phyloP scores from a whole-genome alignment of 2,888 invertebrate species.

The Drosophila leonis region DNA sequence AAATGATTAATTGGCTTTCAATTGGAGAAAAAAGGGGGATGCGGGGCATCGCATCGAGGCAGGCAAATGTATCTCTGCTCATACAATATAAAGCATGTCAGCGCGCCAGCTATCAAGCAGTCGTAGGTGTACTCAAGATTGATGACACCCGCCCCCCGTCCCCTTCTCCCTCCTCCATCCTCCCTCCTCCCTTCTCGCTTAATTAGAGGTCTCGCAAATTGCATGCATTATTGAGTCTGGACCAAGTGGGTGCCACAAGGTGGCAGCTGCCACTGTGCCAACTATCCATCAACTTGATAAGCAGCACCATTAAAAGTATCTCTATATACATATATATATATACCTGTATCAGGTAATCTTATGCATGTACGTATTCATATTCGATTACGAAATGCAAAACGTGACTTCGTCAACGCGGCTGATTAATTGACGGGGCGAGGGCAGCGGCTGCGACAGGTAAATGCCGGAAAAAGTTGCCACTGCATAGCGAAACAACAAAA shows the following conservation, averaged over 20 bases:
- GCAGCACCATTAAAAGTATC: slow-evolving; percentile 66
- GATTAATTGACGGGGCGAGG: slow-evolving; percentile 62
- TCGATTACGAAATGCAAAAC: slow-evolving; percentile 70
- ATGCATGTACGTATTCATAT: slow-evolving; percentile 29
- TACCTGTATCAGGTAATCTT: slow-evolving; percentile 26
- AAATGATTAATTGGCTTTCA: slow-evolving; percentile 73
- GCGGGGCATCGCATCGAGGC: neutral
- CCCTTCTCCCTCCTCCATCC: neutral
- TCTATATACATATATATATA: neutral
- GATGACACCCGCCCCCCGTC: slow-evolving; percentile 41
- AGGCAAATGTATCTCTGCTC: slow-evolving; percentile 19
- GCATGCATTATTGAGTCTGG: slow-evolving; percentile 59
- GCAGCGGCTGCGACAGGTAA: slow-evolving; percentile 1
- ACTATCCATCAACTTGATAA: slow-evolving; percentile 76
- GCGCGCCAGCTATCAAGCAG: slow-evolving; percentile 18
- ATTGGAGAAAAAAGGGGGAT: slow-evolving; percentile 37
- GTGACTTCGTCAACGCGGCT: slow-evolving; percentile 67
- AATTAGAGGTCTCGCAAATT: slow-evolving; percentile 72
- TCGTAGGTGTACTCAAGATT: slow-evolving; percentile 62
- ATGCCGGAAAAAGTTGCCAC: slow-evolving; percentile 49
- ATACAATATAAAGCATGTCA: slow-evolving; percentile 31
- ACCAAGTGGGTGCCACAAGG: slow-evolving; percentile 12
- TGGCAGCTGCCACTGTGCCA: slow-evolving; percentile 43
- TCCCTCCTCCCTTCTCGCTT: slow-evolving; percentile 40
- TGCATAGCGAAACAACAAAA: neutral